These are phyloP conservation scores for Mormyrus iriodes DNA, from an alignment of 2,113 vertebrate genomes.

Conservation along the genomic window DNA sequence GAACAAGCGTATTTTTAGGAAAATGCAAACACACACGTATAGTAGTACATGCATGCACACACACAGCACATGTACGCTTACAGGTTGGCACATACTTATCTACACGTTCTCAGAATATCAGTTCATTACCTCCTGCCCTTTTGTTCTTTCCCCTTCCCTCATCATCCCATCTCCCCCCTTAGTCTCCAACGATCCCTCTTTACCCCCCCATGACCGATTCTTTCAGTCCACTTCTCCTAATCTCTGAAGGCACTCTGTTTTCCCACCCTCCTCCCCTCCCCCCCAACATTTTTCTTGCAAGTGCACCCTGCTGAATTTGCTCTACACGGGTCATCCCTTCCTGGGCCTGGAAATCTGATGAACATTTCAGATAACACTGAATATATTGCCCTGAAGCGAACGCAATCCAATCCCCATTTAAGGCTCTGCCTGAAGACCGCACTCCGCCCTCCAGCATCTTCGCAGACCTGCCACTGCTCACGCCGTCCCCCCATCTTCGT, in stretches of 20 bases:
- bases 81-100: neutral
- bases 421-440: neutral
- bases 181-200: neutral
- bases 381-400: neutral
- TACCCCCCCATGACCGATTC: neutral
- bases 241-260: neutral
- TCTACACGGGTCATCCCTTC: neutral
- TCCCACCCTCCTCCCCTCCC: neutral
- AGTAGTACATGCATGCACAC: no score
- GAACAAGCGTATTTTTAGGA: neutral
- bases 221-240: neutral
- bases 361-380: conserved; percentile 13
- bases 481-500: neutral
- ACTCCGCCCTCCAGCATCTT: neutral
- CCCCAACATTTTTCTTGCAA: neutral
- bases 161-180: neutral
- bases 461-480: neutral
- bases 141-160: neutral
- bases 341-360: neutral
- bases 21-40: neutral
- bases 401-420: conserved; percentile 11
- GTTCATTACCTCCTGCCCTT: neutral
- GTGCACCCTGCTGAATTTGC: neutral
- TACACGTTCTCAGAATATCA: neutral
- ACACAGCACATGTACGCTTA: no score